Base-by-base conservation (phyloP, 2,797 vertebrate genomes). In the Austrolebias charrua region DNA sequence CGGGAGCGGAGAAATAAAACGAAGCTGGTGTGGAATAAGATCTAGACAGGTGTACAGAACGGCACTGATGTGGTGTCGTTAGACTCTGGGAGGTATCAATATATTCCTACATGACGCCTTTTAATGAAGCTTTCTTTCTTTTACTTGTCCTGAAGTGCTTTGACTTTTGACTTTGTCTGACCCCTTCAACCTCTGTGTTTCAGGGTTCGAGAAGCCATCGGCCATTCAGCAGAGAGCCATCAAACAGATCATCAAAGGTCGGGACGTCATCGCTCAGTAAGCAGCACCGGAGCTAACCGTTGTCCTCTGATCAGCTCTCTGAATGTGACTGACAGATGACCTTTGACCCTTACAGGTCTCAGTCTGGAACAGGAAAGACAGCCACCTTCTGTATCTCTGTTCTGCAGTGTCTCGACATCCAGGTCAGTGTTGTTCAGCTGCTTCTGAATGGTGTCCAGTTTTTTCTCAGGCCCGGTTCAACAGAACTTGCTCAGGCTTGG, bases 211-310 rank as follows among this genome's bases (percentile, higher is more conserved):
- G 89, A 99, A 99, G 51, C 96, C 97, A 0, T 99, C 97, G 0
- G 97, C 97, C 1, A 99, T 99, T 82, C 96, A 99, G 65, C 97
- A 99, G 86, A 82, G 96, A 80, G 96, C 96, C 40, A 99, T 98
- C 85, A 99, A 98, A 75, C 97, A 99, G 90, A 98, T 98, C 67
- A 98, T 99, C 81, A 99, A 99, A 82, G 97, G 97, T 7, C 79
- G 97, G 73, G 96, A 99, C 9, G 97, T 99, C 79, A 99, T 99
- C 18, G 96, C 97, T 3, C 97, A 99, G 97, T 99, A 85, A 94
- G 96, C 8, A 90, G 31, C 31, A 24, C 0, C 19, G 1, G 28
- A 1, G 1, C 15, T 4, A 10, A 42, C 2, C 40, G 2, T 20
- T 33, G 31, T 4, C 31, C 31, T 33, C 31, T 33, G 31, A 33